phyloP scores from a whole-genome alignment of 2,113 vertebrate species.

The Lepisosteus osseus region DNA sequence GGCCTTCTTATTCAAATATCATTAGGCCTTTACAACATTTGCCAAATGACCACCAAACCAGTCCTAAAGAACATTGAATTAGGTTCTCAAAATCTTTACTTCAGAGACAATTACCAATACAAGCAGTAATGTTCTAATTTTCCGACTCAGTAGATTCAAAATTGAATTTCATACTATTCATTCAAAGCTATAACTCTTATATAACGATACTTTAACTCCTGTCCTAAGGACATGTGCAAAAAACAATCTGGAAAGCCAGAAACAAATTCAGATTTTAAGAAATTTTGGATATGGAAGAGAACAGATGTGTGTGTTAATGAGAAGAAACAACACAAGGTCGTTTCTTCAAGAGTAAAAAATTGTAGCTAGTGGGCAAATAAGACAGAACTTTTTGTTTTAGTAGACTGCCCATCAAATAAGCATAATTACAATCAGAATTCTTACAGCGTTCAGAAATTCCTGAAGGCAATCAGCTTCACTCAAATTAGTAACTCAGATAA shows the following conservation, averaged over 20 bases:
- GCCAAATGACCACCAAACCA: too few species aligned
- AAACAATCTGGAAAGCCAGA: slow-evolving; percentile 5
- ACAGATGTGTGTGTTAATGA: slow-evolving; percentile 48
- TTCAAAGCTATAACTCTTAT: not conserved
- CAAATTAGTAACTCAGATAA: slow-evolving; percentile 93
- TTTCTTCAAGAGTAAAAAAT: slow-evolving; percentile 57
- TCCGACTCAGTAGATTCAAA: too few species aligned
- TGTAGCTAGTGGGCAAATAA: slow-evolving; percentile 63
- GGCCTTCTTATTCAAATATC: too few species aligned
- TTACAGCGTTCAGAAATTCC: slow-evolving; percentile 76
- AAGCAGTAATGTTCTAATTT: too few species aligned
- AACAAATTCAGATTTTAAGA: slow-evolving; percentile 15
- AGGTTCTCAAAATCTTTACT: too few species aligned
- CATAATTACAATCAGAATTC: slow-evolving; percentile 89
- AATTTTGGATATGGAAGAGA: slow-evolving; percentile 49
- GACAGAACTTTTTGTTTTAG: slow-evolving; percentile 75
- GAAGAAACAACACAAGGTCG: slow-evolving; percentile 58
- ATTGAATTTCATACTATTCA: too few species aligned
- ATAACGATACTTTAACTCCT: slow-evolving; percentile 40
- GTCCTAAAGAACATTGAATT: too few species aligned
- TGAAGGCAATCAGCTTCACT: slow-evolving; percentile 83
- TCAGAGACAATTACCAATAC: too few species aligned
- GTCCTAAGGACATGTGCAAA: slow-evolving; percentile 46
- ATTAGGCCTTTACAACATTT: too few species aligned
- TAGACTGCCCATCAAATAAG: slow-evolving; percentile 82